These are phyloP conservation scores for Apodemia mormo DNA, from an alignment of 2,888 invertebrate species.

Conservation along the genomic window DNA sequence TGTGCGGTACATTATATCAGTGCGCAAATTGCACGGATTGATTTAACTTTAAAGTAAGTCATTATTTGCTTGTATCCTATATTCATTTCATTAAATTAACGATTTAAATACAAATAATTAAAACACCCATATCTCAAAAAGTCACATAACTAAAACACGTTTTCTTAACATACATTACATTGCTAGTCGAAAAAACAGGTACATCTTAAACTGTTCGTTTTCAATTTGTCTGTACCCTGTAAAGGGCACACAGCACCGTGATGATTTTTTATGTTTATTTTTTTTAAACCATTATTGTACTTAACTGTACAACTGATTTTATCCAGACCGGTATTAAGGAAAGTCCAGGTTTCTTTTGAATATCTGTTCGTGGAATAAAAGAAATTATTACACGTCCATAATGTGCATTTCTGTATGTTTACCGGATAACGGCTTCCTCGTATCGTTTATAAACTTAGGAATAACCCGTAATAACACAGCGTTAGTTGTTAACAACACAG, in stretches of 20 bases:
- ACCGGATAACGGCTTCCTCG: neutral
- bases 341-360: neutral
- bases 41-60: too few species aligned
- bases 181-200: too few species aligned
- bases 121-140: too few species aligned
- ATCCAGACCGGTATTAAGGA: neutral
- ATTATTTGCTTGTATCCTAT: too few species aligned
- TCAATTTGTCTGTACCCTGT: neutral
- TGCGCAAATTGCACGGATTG: too few species aligned
- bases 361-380: slow-evolving; percentile 10
- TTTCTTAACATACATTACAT: too few species aligned
- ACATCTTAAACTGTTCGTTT: too few species aligned
- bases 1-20: too few species aligned
- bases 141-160: too few species aligned
- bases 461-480: neutral
- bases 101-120: too few species aligned
- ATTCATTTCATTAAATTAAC: too few species aligned
- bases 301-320: neutral
- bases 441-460: neutral
- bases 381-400: neutral
- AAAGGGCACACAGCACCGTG: neutral
- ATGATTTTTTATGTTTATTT: neutral
- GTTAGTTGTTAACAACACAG: neutral
- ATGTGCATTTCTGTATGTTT: neutral
- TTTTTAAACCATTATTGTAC: neutral